These are phyloP conservation scores for Phortica okadai DNA, from an alignment of 2,888 invertebrate genomes.

Conservation along the genomic window DNA sequence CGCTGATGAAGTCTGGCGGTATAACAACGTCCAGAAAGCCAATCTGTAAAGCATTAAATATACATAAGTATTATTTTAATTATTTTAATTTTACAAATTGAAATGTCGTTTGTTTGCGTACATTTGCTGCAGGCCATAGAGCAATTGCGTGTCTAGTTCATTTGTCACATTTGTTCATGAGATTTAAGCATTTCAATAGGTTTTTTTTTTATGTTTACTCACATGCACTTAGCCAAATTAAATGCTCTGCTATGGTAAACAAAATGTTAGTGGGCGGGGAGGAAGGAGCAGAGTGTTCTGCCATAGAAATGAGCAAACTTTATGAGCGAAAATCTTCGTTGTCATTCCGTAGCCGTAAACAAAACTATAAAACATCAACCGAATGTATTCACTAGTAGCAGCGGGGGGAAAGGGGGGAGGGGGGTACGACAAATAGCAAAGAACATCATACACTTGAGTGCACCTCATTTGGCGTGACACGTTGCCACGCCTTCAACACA, in stretches of 20 bases:
- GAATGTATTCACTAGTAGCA: neutral
- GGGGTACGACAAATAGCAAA: neutral
- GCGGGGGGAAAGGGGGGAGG: too few relatives aligned
- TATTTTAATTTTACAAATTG: neutral
- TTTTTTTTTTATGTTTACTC: neutral
- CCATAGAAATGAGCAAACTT: neutral
- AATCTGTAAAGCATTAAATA: constrained; percentile 79
- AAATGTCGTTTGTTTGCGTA: neutral
- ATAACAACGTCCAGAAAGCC: constrained; percentile 91
- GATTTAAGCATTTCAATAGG: neutral
- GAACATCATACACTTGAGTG: constrained; percentile 4
- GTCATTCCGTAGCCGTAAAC: neutral
- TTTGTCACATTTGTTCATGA: neutral
- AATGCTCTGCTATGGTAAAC: neutral
- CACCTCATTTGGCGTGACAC: constrained; percentile 8
- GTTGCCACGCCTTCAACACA: neutral
- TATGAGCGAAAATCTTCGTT: constrained; percentile 8
- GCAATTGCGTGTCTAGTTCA: too few relatives aligned
- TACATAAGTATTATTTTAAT: constrained; percentile 28
- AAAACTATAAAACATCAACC: constrained; percentile 1
- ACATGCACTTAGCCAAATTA: constrained; percentile 11
- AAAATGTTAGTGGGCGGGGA: neutral
- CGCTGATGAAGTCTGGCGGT: constrained; percentile 92
- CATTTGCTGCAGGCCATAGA: too few relatives aligned
- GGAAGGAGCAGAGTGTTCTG: neutral